phyloP scores from a whole-genome alignment of 37 sponge, comb jelly and placozoan species.

The Trichoplax adhaerens region DNA sequence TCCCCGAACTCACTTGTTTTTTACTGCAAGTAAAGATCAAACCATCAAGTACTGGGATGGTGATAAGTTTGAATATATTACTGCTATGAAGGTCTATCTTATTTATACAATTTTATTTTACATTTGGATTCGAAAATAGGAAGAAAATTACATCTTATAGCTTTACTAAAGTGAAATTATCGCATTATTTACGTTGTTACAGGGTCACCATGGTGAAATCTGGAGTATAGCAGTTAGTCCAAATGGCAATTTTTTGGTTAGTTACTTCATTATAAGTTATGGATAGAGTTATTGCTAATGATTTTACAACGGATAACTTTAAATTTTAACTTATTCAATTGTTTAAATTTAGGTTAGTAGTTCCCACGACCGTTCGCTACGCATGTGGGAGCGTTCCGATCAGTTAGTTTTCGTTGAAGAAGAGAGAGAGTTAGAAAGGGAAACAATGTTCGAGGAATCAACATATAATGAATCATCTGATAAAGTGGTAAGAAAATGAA shows the following conservation, averaged over 20 bases:
- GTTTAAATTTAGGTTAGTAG: conserved; percentile 38
- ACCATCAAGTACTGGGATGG: conserved; percentile 90
- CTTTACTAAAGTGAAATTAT: too few species aligned
- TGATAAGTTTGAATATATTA: conserved; percentile 72
- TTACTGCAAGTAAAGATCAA: conserved; percentile 82
- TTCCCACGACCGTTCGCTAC: conserved; percentile 75
- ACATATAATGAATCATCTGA: conserved; percentile 6
- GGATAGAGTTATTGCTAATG: conserved; percentile 6
- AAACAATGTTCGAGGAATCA: conserved; percentile 41
- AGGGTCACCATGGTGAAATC: conserved; percentile 80
- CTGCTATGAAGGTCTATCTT: conserved; percentile 44
- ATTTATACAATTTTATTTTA: neutral
- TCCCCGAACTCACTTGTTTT: conserved; percentile 71
- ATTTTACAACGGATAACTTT: neutral
- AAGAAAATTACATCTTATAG: too few species aligned
- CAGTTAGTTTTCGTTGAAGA: conserved; percentile 72
- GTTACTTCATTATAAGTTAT: neutral
- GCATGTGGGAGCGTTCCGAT: conserved; percentile 74
- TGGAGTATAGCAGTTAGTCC: conserved; percentile 75
- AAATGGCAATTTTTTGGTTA: conserved; percentile 65
- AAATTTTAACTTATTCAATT: too few species aligned
- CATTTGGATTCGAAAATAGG: too few species aligned
- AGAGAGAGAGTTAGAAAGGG: conserved; percentile 69
- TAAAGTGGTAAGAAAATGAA: neutral
- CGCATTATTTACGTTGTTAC: neutral